Conservation (phyloP, 2,113 vertebrate genomes). For the Ranitomeya variabilis region DNA sequence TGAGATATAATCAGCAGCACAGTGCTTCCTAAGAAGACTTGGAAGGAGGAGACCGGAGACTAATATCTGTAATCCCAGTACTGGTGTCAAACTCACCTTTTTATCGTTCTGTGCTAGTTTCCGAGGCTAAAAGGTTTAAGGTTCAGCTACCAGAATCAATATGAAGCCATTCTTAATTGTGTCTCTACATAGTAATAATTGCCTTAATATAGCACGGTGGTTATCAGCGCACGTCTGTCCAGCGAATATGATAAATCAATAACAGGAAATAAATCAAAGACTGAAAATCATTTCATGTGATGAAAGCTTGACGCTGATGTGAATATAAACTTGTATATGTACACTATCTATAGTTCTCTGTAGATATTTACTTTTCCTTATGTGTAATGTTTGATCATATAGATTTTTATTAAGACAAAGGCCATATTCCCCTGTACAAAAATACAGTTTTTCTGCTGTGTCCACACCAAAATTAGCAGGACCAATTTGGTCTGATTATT, state of each 20-base stretch:
- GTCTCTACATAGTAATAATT: background rate
- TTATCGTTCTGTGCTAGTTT: background rate
- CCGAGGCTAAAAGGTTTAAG: background rate
- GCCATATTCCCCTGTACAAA: too few relatives aligned
- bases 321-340: background rate
- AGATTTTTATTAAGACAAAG: too few relatives aligned
- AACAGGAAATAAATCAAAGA: background rate
- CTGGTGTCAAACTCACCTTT: background rate
- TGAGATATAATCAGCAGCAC: background rate
- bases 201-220: background rate
- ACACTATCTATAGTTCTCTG: background rate
- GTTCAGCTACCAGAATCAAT: background rate
- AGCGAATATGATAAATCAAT: background rate
- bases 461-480: too few relatives aligned
- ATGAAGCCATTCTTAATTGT: background rate
- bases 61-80: background rate
- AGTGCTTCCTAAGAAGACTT: background rate
- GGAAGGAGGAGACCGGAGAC: constrained; percentile 7
- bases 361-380: background rate
- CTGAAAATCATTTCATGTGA: background rate
- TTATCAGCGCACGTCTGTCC: background rate
- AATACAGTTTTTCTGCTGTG: too few relatives aligned
- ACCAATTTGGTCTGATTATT: too few relatives aligned
- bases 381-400: too few relatives aligned
- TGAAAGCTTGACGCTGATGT: background rate